Evolutionary conservation across 2,113 vertebrate species (phyloP), one percentile per base, ranked within the genome.

Genomic region (Catharus bicknelli): DNA sequence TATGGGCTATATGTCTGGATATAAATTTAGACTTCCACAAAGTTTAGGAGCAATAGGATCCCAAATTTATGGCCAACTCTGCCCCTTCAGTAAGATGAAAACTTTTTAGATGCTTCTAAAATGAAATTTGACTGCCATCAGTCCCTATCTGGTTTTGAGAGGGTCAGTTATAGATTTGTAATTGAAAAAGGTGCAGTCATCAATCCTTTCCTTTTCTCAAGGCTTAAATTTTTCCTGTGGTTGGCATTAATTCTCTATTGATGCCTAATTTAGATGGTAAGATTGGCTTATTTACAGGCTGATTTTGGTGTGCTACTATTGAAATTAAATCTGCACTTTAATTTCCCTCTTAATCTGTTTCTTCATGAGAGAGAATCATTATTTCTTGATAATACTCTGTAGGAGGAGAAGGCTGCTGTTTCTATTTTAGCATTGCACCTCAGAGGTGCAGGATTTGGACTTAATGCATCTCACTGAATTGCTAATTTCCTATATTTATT

Each of bases 271-370:
- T 86, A 67, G 63, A 48, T 72, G 48, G 68, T 75, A 58, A 83
- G 66, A 91, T 86, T 93, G 64, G 79, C 72, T 94, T 95, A 86
- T 75, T 95, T 87, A 50, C 2, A 23, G 40, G 34, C 34, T 84
- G 62, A 64, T 9, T 70, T 51, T 61, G 59, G 40, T 81, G 75
- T 5, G 1, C 43, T 64, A 22, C 72, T 88, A 17, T 80, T 94
- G 93, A 90, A 94, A 77, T 92, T 53, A 86, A 73, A 78, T 70
- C 87, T 93, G 36, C 57, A 83, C 43, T 91, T 95, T 91, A 74
- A 91, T 94, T 94, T 92, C 36, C 61, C 18, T 86, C 81, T 81
- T 94, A 95, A 94, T 93, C 83, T 88, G 48, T 92, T 95, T 90
- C 87, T 95, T 88, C 68, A 72, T 88, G 73, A 85, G 61, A 88